Evolutionary conservation across 2,113 vertebrate genomes (phyloP).

Genomic region (Hemicordylus capensis): DNA sequence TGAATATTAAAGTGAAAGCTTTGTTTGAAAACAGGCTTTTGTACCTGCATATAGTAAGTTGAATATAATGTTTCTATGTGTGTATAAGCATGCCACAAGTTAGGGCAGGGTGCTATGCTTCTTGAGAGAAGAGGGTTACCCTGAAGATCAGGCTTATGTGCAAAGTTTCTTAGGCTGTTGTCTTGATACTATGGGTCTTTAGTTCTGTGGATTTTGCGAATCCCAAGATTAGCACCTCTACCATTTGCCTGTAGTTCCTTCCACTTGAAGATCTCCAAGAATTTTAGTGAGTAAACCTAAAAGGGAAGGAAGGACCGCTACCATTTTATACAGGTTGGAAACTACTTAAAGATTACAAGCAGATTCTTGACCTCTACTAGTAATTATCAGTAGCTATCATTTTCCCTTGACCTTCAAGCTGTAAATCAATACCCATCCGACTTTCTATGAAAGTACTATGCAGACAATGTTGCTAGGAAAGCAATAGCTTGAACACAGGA

Average conservation of each 20-base stretch:
- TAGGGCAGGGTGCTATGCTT: background rate
- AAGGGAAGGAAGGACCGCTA: background rate
- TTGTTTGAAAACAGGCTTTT: background rate
- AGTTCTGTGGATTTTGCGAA: background rate
- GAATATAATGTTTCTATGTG: background rate
- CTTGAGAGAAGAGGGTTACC: background rate
- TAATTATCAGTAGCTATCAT: conserved; percentile 3
- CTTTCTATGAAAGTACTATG: conserved; percentile 1
- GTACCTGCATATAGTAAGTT: background rate
- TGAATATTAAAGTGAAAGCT: background rate
- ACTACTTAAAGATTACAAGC: conserved; percentile 3
- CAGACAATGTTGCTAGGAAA: background rate
- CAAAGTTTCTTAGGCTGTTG: background rate
- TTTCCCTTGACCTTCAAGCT: conserved; percentile 12
- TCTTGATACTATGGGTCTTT: background rate
- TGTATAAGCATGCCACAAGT: background rate
- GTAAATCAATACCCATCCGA: background rate
- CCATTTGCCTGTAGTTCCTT: background rate
- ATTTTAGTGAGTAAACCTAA: background rate
- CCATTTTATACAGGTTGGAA: background rate
- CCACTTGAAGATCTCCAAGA: background rate
- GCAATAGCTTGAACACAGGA: background rate
- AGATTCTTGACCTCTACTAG: background rate
- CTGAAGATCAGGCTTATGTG: background rate
- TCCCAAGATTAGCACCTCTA: background rate